phyloP scores from a whole-genome alignment of 2,797 vertebrate genomes.

The Poeciliopsis paucimaculata region DNA sequence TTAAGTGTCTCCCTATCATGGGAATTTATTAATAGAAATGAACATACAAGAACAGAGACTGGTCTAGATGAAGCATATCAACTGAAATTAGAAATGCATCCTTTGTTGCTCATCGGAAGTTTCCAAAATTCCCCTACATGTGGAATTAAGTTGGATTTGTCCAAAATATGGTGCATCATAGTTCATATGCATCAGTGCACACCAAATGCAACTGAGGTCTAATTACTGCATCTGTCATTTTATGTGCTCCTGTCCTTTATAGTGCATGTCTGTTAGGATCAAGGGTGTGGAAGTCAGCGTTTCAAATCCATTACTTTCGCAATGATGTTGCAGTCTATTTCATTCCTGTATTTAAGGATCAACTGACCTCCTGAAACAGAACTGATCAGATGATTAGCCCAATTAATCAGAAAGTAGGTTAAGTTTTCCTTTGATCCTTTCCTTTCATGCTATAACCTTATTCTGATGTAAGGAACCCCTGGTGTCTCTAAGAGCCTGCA shows the following conservation, averaged over 20 bases:
- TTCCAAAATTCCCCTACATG: background rate
- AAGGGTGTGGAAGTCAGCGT: background rate
- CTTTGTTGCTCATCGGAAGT: background rate
- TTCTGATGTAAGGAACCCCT: background rate
- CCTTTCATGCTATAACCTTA: background rate
- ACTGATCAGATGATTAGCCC: background rate
- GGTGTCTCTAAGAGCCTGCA: background rate
- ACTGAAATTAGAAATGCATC: background rate
- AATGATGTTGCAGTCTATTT: background rate
- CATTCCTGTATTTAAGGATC: background rate
- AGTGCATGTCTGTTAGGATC: background rate
- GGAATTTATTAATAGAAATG: background rate
- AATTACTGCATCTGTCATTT: background rate
- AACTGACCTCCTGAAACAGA: background rate
- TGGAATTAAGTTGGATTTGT: background rate
- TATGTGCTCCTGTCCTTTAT: background rate
- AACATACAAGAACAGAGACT: background rate
- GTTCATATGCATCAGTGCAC: background rate
- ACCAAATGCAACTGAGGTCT: background rate
- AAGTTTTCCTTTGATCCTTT: background rate
- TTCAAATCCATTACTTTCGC: background rate
- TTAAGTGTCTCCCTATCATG: background rate
- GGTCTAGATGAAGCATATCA: background rate
- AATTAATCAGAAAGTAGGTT: background rate
- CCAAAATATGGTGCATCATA: background rate